Conservation (phyloP, 2,113 vertebrate species). For the Typhlomys cinereus region DNA sequence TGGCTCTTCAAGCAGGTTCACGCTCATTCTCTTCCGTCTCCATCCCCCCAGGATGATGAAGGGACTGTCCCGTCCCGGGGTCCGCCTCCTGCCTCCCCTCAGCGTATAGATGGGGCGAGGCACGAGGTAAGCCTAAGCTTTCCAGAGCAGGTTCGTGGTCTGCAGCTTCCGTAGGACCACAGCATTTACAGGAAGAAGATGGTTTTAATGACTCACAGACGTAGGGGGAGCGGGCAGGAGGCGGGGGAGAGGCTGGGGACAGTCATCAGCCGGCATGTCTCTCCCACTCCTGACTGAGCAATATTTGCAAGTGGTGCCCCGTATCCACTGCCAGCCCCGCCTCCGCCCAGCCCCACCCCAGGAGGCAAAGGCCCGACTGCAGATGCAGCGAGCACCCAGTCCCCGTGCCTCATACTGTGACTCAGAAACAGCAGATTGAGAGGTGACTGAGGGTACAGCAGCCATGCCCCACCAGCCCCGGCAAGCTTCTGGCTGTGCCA, state of each 20-base stretch:
- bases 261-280: neutral
- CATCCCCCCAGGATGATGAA: neutral
- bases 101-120: neutral
- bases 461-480: neutral
- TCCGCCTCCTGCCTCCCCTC: neutral
- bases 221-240: neutral
- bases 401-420: neutral
- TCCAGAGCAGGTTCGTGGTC: slow-evolving; percentile 28
- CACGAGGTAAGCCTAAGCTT: slow-evolving; percentile 32
- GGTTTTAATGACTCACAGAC: slow-evolving; percentile 48
- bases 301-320: neutral
- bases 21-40: neutral
- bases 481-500: neutral
- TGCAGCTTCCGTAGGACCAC: slow-evolving; percentile 3
- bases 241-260: neutral
- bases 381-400: neutral
- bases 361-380: neutral
- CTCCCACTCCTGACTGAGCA: neutral
- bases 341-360: neutral
- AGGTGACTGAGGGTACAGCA: neutral
- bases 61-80: neutral
- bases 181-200: neutral
- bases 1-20: neutral
- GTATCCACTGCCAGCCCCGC: neutral
- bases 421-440: neutral